Evolutionary conservation across 2,888 invertebrate genomes (phyloP), one percentile per base, ranked within the genome.

Genomic region (Therioaphis trifolii): DNA sequence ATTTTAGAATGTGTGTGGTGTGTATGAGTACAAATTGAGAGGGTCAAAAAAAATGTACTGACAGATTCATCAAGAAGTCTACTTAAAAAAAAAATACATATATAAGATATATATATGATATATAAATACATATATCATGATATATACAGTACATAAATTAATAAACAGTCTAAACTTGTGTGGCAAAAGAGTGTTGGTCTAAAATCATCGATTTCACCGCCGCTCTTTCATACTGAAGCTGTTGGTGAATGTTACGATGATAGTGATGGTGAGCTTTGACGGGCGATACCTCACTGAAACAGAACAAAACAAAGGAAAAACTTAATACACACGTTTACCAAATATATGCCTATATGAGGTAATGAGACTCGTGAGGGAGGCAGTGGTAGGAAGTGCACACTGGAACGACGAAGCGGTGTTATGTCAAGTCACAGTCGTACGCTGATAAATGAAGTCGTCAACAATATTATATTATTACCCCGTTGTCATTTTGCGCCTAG

Each of bases 81-180:
- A 82, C 82, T 82, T 82, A 82, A 72, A 82, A 72, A 82, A 79
- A 79, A 82, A 69, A 78, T 49, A 69, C n/a, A 12, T 27, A 68
- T 43, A 63, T 43, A 61, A 7, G 21, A 55, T 66, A 35, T n/a
- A 24, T 68, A 68, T n/a, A 21, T 68, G 35, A n/a, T n/a, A n/a
- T n/a, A n/a, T n/a, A 27, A 29, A 71, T 49, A 27, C 40, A 43
- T 79, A 69, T 68, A 79, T 58, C 21, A 2, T 24, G 21, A 49
- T 72, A 74, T 74, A 72, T 80, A 72, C 27, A 46, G 24, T 46
- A 77, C 49, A 72, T 63, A 66, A 66, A 40, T 52, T 78, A 77
- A 77, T 80, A 72, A 80, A 82, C 82, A 82, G 82, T 82, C 82
- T 82, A 82, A 82, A 82, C 82, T 82, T 82, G 82, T 21, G 82